Evolutionary conservation across 2,113 vertebrate genomes (phyloP).

Genomic region (Aix galericulata): DNA sequence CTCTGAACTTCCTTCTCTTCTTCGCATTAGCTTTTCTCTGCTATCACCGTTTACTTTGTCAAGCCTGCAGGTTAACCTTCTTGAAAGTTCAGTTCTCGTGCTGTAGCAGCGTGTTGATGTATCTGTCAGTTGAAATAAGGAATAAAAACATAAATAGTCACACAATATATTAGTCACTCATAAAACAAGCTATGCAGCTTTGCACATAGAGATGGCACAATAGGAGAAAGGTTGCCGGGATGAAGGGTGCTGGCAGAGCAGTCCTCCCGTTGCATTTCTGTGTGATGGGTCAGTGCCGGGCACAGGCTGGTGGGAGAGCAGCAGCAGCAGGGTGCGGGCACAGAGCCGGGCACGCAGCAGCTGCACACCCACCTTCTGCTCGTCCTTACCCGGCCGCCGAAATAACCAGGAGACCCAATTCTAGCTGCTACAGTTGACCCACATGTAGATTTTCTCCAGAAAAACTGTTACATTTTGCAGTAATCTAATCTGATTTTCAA

Average conservation of each 20-base stretch:
- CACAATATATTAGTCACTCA: not conserved
- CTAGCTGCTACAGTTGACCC: not conserved
- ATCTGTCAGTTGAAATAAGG: not conserved
- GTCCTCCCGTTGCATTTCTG: not conserved
- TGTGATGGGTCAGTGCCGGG: not conserved
- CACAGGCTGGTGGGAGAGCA: accelerated
- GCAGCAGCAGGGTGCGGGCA: not conserved
- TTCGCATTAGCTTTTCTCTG: not conserved
- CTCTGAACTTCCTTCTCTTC: not conserved
- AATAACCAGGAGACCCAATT: not conserved
- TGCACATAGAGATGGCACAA: not conserved
- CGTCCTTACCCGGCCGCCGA: not conserved
- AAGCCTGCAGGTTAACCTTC: not conserved
- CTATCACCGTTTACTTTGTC: not conserved
- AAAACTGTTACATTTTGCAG: not conserved
- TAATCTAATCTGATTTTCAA: constrained; percentile 24
- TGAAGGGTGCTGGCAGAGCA: not conserved
- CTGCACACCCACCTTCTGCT: not conserved
- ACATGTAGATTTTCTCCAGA: not conserved
- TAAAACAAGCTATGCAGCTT: not conserved
- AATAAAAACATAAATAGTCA: constrained; percentile 10
- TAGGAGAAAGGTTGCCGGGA: not conserved
- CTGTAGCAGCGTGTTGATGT: not conserved
- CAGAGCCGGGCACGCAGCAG: not conserved
- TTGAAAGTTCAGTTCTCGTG: not conserved